Evolutionary conservation across 2,888 invertebrate genomes (phyloP).

Genomic region (Schizaphis graminum): DNA sequence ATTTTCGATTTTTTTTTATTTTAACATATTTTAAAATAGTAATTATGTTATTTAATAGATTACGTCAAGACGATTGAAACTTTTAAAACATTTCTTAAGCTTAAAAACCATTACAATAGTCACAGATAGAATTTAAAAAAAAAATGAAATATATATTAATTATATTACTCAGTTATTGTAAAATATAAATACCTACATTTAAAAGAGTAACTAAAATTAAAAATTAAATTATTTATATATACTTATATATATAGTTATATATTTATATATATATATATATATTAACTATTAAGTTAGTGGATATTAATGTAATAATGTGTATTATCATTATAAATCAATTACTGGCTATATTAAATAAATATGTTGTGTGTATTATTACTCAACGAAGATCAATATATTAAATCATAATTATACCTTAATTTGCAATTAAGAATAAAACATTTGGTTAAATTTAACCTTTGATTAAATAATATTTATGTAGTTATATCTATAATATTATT

Average conservation of each 20-base stretch:
- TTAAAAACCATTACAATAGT: neutral
- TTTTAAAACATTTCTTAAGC: too few species aligned
- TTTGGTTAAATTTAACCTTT: neutral
- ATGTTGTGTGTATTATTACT: neutral
- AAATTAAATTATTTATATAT: neutral
- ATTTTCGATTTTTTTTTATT: neutral
- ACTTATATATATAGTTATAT: too few species aligned
- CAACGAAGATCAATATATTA: neutral
- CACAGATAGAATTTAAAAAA: neutral
- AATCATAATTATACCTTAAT: conserved; percentile 19
- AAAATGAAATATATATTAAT: neutral
- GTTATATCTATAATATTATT: neutral
- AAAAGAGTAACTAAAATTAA: neutral
- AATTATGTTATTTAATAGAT: too few species aligned
- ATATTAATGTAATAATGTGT: neutral
- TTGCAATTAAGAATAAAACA: neutral
- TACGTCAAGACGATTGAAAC: too few species aligned
- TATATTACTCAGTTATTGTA: neutral
- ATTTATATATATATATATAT: neutral
- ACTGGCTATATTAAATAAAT: neutral
- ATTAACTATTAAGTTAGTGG: neutral
- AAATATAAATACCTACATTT: neutral
- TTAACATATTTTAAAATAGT: neutral
- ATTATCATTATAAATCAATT: neutral
- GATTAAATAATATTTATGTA: neutral